Evolutionary conservation across 1,140 invertebrate genomes (phyloP), one percentile per base, ranked within the genome.

Genomic region (Lamellibrachia luymesi): DNA sequence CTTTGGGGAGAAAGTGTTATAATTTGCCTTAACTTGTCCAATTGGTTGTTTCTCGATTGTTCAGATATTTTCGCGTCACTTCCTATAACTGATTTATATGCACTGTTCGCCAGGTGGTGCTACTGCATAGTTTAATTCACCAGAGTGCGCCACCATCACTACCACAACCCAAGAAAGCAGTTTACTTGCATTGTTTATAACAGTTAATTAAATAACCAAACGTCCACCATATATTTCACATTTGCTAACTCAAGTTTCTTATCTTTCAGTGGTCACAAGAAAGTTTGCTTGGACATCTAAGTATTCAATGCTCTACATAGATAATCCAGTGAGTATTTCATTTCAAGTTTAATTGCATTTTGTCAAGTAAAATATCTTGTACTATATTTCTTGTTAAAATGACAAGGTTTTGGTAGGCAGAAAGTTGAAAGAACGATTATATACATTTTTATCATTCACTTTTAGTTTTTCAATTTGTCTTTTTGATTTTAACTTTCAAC

Each of bases 301-400:
- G 6, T 97, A 98, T 94, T 97, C 98, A 95, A 95, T 98, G 51
- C 96, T 98, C 27, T 98, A 98, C 94, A 98, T 98, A 93, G 98
- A 99, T 95, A 98, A 98, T 96, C 98, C 98, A 7, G 98, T 98
- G 4, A 80, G 64, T 80, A 22, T 17, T 80, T 80, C 90, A 94
- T 95, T 95, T 92, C 25, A 94, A 94, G 4, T 27, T 17, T 51
- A 10, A 8, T 89, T 91, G 49, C n/a, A 13, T 91, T 91, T 22
- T 50, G 51, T 91, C n/a, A 91, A 91, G 27, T 91, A 51, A 91
- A 91, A 51, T 50, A 49, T 92, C 22, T 94, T 50, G 93, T 92
- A 49, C 1, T 92, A 92, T 49, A 49, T 93, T 92, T 49, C 90
- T 95, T 94, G 95, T 96, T 80, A 80, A 10, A 80, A 22, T 56